Evolutionary conservation across 2,888 invertebrate genomes (phyloP).

Genomic region (Hemaris fuciformis): DNA sequence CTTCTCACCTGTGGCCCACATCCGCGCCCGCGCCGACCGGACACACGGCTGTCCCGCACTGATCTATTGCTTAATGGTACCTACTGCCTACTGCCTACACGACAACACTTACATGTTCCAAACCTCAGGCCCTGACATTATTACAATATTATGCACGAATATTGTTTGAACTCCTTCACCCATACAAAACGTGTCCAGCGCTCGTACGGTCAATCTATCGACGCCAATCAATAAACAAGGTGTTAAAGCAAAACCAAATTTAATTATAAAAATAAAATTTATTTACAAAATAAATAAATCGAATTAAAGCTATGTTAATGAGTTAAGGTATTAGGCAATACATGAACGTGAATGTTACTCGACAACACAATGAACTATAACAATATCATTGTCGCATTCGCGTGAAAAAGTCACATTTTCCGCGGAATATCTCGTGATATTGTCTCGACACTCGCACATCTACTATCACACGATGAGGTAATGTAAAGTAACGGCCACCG

Average conservation of each 20-base stretch:
- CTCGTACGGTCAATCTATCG: neutral
- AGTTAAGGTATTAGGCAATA: slow-evolving; percentile 55
- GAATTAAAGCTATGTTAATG: slow-evolving; percentile 48
- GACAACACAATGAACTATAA: slow-evolving; percentile 13
- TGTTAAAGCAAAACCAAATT: slow-evolving; percentile 16
- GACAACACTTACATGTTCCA: neutral
- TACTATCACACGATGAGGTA: slow-evolving; percentile 39
- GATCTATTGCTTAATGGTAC: slow-evolving; percentile 8
- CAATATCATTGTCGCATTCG: slow-evolving; percentile 7
- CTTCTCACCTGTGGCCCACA: slow-evolving; percentile 34
- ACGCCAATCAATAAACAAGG: neutral
- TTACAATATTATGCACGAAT: neutral
- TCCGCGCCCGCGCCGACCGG: slow-evolving; percentile 20
- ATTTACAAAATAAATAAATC: slow-evolving; percentile 49
- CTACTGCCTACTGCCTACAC: neutral
- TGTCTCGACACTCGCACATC: neutral
- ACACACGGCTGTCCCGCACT: slow-evolving; percentile 10
- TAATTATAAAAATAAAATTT: slow-evolving; percentile 25
- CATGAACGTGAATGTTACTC: slow-evolving; percentile 31
- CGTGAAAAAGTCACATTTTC: neutral
- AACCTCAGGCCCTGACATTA: neutral
- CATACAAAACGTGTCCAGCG: too few species aligned
- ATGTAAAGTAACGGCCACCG: slow-evolving; percentile 19
- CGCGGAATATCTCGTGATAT: neutral
- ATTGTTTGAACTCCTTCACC: neutral